phyloP scores from a whole-genome alignment of 1,140 invertebrate species.

The Matsumurasca onukii region DNA sequence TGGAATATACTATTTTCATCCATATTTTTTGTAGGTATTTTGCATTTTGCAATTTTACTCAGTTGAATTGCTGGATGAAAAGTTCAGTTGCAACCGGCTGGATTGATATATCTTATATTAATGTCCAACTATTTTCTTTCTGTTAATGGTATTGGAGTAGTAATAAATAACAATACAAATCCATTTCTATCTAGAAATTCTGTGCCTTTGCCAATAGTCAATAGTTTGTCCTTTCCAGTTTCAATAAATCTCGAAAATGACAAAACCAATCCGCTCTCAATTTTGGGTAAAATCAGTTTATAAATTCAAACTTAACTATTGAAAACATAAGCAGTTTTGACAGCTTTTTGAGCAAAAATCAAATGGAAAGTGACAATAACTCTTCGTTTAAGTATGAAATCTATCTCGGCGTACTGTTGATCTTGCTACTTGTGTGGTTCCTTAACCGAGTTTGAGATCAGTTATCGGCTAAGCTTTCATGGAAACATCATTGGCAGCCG shows the following conservation, averaged over 20 bases:
- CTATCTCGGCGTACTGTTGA: conserved; percentile 74
- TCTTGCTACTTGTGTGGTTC: conserved; percentile 86
- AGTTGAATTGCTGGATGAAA: conserved; percentile 93
- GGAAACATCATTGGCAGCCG: conserved; percentile 86
- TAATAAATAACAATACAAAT: neutral
- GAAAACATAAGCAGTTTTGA: too few species aligned
- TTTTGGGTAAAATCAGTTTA: too few species aligned
- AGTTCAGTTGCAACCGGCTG: conserved; percentile 70
- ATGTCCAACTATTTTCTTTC: conserved; percentile 11
- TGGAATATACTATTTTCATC: conserved; percentile 56
- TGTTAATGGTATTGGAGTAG: neutral
- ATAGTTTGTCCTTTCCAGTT: too few species aligned
- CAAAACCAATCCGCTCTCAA: neutral
- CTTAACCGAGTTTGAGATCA: conserved; percentile 92
- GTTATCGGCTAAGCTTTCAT: conserved; percentile 90
- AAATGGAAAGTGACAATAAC: too few species aligned
- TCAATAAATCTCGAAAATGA: neutral
- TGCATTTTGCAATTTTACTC: conserved; percentile 93
- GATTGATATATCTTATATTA: conserved; percentile 20
- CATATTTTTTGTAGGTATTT: conserved; percentile 69
- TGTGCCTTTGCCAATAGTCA: conserved; percentile 22
- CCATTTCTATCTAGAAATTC: neutral
- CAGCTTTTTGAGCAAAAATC: too few species aligned
- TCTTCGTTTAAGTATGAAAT: conserved; percentile 76
- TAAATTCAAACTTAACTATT: too few species aligned